Percentiles rank a stretch among this genome's conserved stretches.
Conservation (phyloP, 2,113 vertebrate species). For the Lethenteron reissneri region DNA sequence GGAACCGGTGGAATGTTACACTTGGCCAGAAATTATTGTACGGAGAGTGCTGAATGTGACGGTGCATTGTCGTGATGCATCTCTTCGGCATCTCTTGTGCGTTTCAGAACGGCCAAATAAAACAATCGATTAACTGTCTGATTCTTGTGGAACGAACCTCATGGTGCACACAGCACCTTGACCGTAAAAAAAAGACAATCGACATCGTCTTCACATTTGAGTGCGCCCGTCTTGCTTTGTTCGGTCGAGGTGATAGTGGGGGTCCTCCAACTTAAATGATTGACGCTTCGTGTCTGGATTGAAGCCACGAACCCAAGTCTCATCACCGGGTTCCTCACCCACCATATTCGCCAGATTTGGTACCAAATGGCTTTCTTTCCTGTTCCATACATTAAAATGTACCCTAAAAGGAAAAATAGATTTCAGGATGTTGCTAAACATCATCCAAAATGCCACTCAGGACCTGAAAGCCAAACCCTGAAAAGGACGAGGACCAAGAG, state of each 20-base stretch:
- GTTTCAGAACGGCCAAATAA: not conserved
- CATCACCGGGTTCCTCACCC: not conserved
- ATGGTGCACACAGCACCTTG: conserved; percentile 1
- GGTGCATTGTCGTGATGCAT: not conserved
- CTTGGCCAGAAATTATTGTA: not conserved
- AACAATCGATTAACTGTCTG: not conserved
- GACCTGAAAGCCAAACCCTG: not conserved
- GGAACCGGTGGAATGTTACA: not conserved
- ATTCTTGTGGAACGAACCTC: not conserved
- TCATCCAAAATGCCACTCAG: not conserved
- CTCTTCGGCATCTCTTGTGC: not conserved
- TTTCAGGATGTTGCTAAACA: not conserved
- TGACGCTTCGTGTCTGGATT: not conserved
- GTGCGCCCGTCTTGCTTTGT: not conserved
- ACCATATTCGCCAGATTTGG: not conserved
- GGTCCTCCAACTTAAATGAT: not conserved
- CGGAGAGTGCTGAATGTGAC: not conserved
- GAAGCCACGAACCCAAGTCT: not conserved
- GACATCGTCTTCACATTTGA: conserved; percentile 6
- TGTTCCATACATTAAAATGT: not conserved
- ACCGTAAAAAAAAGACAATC: not conserved
- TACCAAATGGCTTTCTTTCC: not conserved
- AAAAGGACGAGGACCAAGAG: not conserved
- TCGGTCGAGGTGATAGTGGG: not conserved
- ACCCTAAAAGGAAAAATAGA: not conserved